Percentiles rank a stretch among this genome's conserved stretches.
phyloP scores from a whole-genome alignment of 2,113 vertebrate genomes.

The Dromas ardeola region DNA sequence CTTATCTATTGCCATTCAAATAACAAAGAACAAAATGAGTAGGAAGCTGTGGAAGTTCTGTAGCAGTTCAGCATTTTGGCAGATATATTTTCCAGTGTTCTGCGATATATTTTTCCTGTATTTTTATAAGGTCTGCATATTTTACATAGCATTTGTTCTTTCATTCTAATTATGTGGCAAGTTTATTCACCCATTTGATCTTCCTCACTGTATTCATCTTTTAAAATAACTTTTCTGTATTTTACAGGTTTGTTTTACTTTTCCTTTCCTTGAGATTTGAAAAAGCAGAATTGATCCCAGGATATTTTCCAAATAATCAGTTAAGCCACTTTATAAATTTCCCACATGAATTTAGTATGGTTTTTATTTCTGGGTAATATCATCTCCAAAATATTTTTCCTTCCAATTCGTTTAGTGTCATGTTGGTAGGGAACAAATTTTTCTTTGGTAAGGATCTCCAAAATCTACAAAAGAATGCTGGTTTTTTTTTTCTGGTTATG shows the following conservation, averaged over 20 bases:
- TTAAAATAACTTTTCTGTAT: background rate
- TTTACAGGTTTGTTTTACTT: background rate
- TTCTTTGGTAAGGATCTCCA: background rate
- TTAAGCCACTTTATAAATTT: background rate
- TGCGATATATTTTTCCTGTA: background rate
- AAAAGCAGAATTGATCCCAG: background rate
- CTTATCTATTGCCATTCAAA: background rate
- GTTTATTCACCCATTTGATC: background rate
- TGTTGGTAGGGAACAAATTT: background rate
- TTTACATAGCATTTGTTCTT: background rate
- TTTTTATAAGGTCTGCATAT: background rate
- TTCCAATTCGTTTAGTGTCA: background rate
- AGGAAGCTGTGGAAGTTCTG: background rate
- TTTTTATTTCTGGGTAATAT: background rate
- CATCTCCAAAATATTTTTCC: background rate
- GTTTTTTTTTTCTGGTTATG: background rate
- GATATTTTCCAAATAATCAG: background rate
- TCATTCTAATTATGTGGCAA: background rate
- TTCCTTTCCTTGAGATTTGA: background rate
- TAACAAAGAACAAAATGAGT: background rate
- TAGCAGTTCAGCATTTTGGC: background rate
- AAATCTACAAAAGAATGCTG: background rate
- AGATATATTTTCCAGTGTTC: background rate
- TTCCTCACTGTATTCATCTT: background rate
- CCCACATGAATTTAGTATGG: background rate